Base-by-base conservation (phyloP, 2,797 vertebrate species). In the Protonibea diacanthus region DNA sequence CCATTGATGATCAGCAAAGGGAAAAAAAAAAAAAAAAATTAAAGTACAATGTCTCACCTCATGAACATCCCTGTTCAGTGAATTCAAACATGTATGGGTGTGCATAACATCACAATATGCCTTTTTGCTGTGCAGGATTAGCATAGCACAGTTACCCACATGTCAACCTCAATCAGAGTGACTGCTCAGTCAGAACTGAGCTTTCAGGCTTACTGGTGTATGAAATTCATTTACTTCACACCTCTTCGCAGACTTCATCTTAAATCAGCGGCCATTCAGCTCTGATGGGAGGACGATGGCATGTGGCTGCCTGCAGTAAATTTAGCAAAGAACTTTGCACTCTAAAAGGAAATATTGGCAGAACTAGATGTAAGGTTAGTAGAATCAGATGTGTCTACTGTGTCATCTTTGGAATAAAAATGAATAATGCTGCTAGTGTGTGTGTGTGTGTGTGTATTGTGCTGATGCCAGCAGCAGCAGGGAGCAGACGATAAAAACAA, bases 151-250 rank as follows among this genome's bases (percentile, higher is more conserved):
- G 86, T 85, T 90, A 81, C 85, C 62, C 82, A 75, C 85, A 80
- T 77, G 88, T 92, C 91, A 88, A 47, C 86, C 78, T 86, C 85
- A 86, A 86, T 94, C 87, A 92, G 80, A 72, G 75, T 23, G 68
- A 80, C 89, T 84, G 86, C 83, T 90, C 82, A 72, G 89, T 86
- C 83, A 85, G 81, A 89, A 84, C 86, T 42, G 73, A 70, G 88
- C 91, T 94, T 93, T 91, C 85, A 90, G 87, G 91, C 87, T 89
- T 91, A 91, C 89, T 88, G 84, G 86, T 90, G 87, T 93, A 93
- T 92, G 89, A 94, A 94, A 94, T 94, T 87, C 83, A 92, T 94
- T 94, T 90, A 88, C 84, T 91, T 89, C 91, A 88, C 92, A 91
- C 87, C 85, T 89, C 89, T 78, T 64, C 79, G 72, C 85, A 88